phyloP scores from a whole-genome alignment of 2,888 invertebrate species.

The Plemyria rubiginata region DNA sequence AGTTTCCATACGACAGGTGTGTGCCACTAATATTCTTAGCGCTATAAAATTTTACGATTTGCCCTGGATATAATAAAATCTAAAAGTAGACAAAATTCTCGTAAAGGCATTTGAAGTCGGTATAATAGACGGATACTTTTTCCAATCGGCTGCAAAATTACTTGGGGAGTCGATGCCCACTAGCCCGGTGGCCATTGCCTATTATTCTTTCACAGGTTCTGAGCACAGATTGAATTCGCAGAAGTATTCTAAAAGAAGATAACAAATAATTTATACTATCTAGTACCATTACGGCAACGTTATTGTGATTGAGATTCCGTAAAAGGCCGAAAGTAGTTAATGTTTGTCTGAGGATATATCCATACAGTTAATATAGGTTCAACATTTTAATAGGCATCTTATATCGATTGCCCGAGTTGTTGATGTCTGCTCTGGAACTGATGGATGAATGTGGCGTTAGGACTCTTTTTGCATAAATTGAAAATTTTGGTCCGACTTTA shows the following conservation, averaged over 20 bases:
- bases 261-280: slow-evolving; percentile 33
- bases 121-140: slow-evolving; percentile 47
- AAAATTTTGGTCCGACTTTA: slow-evolving; percentile 18
- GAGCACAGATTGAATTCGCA: slow-evolving; percentile 55
- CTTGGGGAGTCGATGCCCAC: slow-evolving; percentile 53
- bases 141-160: slow-evolving; percentile 64
- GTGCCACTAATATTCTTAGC: slow-evolving; percentile 29
- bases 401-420: neutral
- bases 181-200: slow-evolving; percentile 51
- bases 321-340: neutral
- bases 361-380: neutral
- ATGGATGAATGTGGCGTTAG: slow-evolving; percentile 12
- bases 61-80: slow-evolving; percentile 33
- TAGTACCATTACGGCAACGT: slow-evolving; percentile 18
- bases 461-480: slow-evolving; percentile 22
- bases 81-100: slow-evolving; percentile 38
- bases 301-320: slow-evolving; percentile 20
- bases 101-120: slow-evolving; percentile 50
- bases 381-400: neutral
- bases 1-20: slow-evolving; percentile 90
- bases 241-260: slow-evolving; percentile 36
- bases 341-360: neutral
- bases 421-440: slow-evolving; percentile 6
- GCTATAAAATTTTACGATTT: slow-evolving; percentile 34
- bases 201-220: slow-evolving; percentile 67